Evolutionary conservation across 2,888 invertebrate genomes (phyloP).

Genomic region (Heterodera filipjevi): DNA sequence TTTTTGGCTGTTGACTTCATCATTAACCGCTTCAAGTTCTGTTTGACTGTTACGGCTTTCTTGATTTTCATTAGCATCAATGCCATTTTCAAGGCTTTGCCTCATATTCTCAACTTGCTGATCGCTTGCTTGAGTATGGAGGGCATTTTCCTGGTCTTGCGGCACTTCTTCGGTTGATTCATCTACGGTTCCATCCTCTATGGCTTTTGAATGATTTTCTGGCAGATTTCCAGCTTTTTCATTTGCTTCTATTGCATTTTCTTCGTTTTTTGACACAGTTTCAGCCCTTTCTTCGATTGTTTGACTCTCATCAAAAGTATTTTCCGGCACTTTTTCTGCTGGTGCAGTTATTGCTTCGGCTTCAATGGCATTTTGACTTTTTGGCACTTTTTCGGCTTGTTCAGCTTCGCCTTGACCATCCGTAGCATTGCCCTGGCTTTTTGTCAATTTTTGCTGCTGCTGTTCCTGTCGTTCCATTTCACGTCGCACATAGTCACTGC

Average conservation of each 20-base stretch:
- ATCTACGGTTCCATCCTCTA: no score
- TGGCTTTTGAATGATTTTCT: no score
- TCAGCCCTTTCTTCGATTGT: no score
- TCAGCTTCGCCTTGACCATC: neutral
- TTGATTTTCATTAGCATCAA: no score
- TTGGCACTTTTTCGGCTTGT: neutral
- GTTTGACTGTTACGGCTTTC: no score
- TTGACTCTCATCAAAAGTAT: no score
- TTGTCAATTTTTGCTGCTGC: neutral
- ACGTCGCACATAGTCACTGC: slow-evolving; percentile 2
- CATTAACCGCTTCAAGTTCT: neutral
- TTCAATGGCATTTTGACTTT: neutral
- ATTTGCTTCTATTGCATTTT: neutral
- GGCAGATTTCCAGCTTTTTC: no score
- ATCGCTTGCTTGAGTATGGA: no score
- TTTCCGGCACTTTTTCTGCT: no score
- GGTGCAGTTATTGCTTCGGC: no score
- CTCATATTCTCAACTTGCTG: no score
- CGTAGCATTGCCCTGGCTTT: neutral
- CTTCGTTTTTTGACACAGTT: neutral
- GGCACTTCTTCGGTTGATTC: neutral
- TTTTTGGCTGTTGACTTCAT: neutral
- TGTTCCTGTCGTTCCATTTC: neutral
- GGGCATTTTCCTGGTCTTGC: neutral
- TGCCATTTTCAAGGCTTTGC: no score